Conservation (phyloP, 2,113 vertebrate species). For the Meles meles region DNA sequence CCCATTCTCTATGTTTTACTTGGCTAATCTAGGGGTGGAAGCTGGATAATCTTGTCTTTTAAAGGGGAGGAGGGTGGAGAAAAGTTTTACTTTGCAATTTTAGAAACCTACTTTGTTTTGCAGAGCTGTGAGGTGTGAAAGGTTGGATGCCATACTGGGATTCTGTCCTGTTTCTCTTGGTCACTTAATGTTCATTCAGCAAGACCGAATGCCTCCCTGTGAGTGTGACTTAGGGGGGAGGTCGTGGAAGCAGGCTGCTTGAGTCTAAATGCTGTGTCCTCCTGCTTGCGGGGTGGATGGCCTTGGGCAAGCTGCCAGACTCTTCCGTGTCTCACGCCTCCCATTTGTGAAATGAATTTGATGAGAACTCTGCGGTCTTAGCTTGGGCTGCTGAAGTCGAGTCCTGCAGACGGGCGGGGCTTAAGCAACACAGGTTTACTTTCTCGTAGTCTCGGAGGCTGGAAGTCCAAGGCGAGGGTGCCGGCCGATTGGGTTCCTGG, state of each 20-base stretch:
- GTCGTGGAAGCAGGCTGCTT: background rate
- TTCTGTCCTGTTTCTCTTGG: background rate
- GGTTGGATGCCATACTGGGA: background rate
- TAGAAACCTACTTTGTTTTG: background rate
- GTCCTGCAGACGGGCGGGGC: background rate
- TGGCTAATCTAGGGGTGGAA: background rate
- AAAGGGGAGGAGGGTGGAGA: background rate
- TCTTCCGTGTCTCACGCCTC: background rate
- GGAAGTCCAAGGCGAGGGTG: background rate
- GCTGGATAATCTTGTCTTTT: background rate
- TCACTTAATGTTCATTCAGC: background rate
- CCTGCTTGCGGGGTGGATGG: background rate
- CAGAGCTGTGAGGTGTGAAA: background rate
- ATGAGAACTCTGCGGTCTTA: background rate
- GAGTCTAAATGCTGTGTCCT: background rate
- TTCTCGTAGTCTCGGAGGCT: background rate
- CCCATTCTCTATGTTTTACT: background rate
- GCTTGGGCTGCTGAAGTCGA: background rate
- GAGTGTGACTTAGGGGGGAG: background rate
- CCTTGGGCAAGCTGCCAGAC: background rate
- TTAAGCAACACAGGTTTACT: background rate
- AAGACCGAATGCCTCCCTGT: background rate
- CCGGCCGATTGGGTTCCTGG: background rate
- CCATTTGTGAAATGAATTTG: background rate
- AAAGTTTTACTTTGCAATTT: background rate